Evolutionary conservation across 2,888 invertebrate genomes (phyloP).

Genomic region (Lingula anatina): DNA sequence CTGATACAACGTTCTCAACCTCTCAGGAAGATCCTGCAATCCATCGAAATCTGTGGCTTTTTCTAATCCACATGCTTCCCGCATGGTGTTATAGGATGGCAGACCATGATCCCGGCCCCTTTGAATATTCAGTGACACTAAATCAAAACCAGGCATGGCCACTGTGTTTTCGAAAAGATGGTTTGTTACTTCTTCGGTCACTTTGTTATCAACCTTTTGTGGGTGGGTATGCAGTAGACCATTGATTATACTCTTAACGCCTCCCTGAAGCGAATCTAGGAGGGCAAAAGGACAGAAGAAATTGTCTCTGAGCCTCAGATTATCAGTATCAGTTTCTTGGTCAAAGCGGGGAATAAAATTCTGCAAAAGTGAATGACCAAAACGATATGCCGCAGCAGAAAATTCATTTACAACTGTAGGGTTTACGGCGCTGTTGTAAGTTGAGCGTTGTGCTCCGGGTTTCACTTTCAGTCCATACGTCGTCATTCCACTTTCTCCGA

Average conservation of each 20-base stretch:
- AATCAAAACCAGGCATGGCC: neutral
- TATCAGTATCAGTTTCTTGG: neutral
- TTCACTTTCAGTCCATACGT: slow-evolving; percentile 79
- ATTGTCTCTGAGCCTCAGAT: slow-evolving; percentile 1
- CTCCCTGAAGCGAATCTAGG: neutral
- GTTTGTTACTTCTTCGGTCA: slow-evolving; percentile 1
- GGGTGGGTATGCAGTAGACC: neutral
- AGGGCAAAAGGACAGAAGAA: neutral
- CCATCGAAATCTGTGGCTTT: too few relatives aligned
- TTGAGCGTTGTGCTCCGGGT: slow-evolving; percentile 69
- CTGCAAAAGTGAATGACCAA: slow-evolving; percentile 46
- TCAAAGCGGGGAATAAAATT: too few relatives aligned
- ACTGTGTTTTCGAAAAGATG: slow-evolving; percentile 1
- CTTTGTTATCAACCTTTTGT: neutral
- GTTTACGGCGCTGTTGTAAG: slow-evolving; percentile 19
- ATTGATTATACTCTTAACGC: neutral
- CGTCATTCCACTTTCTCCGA: slow-evolving; percentile 85
- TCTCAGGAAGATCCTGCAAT: too few relatives aligned
- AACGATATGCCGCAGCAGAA: slow-evolving; percentile 39
- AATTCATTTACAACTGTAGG: slow-evolving; percentile 35
- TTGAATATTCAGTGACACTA: slow-evolving; percentile 2
- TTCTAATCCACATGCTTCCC: too few relatives aligned
- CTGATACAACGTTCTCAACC: too few relatives aligned
- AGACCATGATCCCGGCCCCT: slow-evolving; percentile 4
- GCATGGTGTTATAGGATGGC: neutral